Percentiles rank a stretch among this genome's conserved stretches.
Evolutionary conservation across 2,113 vertebrate genomes (phyloP).

Genomic region (zebrafish (Danio rerio)): GRCz12tu NC_133191.1:46402501-46403000

Average conservation of each 20-base stretch:
- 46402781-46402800: slow-evolving; percentile 82
- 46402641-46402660: not conserved
- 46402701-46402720: slow-evolving; percentile 71
- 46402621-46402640: not conserved
- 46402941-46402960: not conserved
- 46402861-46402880: slow-evolving; percentile 81
- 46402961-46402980: too few relatives aligned
- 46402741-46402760: slow-evolving; percentile 79
- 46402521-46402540: too few relatives aligned
- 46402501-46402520: too few relatives aligned
- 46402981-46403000: too few relatives aligned
- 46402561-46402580: too few relatives aligned
- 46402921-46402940: not conserved
- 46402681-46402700: slow-evolving; percentile 70
- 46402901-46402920: slow-evolving; percentile 56
- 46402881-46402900: slow-evolving; percentile 80
- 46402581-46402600: too few relatives aligned
- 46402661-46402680: slow-evolving; percentile 85
- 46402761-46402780: slow-evolving; percentile 79
- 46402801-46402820: slow-evolving; percentile 85
- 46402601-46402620: too few relatives aligned
- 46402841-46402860: slow-evolving; percentile 62
- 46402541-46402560: too few relatives aligned
- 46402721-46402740: slow-evolving; percentile 83
- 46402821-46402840: slow-evolving; percentile 78